phyloP scores from a whole-genome alignment of 2,888 invertebrate genomes.

The Drosophila mayaguana region DNA sequence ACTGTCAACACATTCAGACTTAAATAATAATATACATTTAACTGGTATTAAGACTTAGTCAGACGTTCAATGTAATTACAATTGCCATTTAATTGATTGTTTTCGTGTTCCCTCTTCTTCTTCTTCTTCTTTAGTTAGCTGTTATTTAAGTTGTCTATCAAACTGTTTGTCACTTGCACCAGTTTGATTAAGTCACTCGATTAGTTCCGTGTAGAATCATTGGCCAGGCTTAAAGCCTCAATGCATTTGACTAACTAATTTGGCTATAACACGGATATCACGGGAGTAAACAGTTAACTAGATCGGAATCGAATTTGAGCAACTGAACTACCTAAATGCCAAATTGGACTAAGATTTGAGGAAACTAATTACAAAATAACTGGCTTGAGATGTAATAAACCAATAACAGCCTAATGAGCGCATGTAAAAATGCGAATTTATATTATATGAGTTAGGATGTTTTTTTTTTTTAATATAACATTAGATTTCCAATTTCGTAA shows the following conservation, averaged over 20 bases:
- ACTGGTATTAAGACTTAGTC: conserved; percentile 49
- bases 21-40: conserved; percentile 54
- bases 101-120: background rate
- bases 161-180: conserved; percentile 2
- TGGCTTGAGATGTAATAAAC: background rate
- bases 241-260: conserved; percentile 6
- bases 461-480: background rate
- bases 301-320: background rate
- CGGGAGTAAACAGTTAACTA: conserved; percentile 5
- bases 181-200: conserved; percentile 9
- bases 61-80: conserved; percentile 53
- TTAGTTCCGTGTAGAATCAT: conserved; percentile 56
- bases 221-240: background rate
- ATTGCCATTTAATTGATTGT: conserved; percentile 62
- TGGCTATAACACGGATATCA: background rate
- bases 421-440: background rate
- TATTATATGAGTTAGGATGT: background rate
- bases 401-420: background rate
- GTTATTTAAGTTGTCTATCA: background rate
- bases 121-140: background rate
- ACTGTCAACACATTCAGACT: conserved; percentile 44
- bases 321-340: background rate
- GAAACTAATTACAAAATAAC: background rate
- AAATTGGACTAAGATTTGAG: background rate
- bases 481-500: background rate